Base-by-base conservation (phyloP, 2,888 invertebrate species). In the Panorpa germanica region DNA sequence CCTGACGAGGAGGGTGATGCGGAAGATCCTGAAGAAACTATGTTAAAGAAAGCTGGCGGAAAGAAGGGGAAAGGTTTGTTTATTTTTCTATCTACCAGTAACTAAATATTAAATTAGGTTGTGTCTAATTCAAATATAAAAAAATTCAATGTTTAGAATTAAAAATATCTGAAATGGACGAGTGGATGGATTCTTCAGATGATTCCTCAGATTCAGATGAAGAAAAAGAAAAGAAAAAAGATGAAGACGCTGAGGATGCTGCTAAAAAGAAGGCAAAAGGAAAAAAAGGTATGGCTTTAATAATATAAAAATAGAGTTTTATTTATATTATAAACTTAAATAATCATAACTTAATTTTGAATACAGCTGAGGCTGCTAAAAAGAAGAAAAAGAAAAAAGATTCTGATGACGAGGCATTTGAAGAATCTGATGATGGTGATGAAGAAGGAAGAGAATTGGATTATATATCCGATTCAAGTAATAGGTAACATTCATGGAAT, bases 361-460 rank as follows among this genome's bases (percentile, higher is more conserved):
- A n/a, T 32, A 9, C 2, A 25, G 50, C 45, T 3, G 47, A 46
- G 39, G 46, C 43, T 9, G 61, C 59, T 10, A 64, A 61, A 11
- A 62, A 65, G 30, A 68, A 68, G 37, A 83, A 81, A 45, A 80
- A 81, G 45, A 78, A 81, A 55, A 72, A 73, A 32, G 76, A 74
- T 37, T 75, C 80, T 0, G 78, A 88, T 37, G 76, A 81, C 40
- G 91, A 93, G 48, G 91, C 90, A 0, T 70, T 81, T 32, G 93
- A 95, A 49, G 95, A 96, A 46, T 91, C 91, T 39, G 95, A 95
- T 51, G 93, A 95, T 49, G 93, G 91, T 0, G 93, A 96, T 49
- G 90, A 85, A 44, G 95, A 95, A 55, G 93, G 93, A 1, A 55
- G 83, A 30, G 95, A 96, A 59, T 66, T 76, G 40, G 95, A 95